phyloP scores from a whole-genome alignment of 2,113 vertebrate genomes.

The Cochlearius cochlearius region DNA sequence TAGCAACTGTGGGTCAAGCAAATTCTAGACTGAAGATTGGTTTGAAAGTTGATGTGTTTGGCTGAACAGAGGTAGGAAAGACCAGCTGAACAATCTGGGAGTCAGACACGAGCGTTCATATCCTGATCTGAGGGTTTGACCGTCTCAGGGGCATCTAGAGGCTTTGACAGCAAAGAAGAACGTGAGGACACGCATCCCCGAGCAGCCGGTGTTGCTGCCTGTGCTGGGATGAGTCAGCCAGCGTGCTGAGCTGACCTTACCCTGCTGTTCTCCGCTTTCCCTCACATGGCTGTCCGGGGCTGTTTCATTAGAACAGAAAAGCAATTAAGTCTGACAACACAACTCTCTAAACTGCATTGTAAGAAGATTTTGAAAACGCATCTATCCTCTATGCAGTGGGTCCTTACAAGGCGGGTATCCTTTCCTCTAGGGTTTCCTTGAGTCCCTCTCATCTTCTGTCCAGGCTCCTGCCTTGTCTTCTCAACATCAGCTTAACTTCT shows the following conservation, averaged over 20 bases:
- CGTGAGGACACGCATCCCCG: neutral
- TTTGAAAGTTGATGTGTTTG: neutral
- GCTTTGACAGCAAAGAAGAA: neutral
- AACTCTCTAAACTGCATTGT: neutral
- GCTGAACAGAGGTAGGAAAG: neutral
- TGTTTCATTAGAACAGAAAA: neutral
- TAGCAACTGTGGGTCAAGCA: neutral
- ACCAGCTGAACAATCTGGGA: neutral
- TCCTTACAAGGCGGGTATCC: neutral
- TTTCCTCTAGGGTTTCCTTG: neutral
- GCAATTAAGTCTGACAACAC: neutral
- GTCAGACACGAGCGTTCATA: neutral
- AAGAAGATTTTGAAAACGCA: neutral
- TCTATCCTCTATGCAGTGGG: neutral
- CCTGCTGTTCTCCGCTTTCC: neutral
- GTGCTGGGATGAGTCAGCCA: neutral
- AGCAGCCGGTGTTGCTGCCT: neutral
- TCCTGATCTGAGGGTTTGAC: neutral
- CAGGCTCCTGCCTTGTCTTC: neutral
- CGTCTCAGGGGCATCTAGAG: neutral
- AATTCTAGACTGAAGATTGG: neutral
- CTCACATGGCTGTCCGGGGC: neutral
- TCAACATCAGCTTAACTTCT: neutral
- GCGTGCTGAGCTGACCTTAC: accelerated
- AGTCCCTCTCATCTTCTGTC: neutral